Conservation (phyloP, 2,113 vertebrate genomes). For the Cariama cristata region DNA sequence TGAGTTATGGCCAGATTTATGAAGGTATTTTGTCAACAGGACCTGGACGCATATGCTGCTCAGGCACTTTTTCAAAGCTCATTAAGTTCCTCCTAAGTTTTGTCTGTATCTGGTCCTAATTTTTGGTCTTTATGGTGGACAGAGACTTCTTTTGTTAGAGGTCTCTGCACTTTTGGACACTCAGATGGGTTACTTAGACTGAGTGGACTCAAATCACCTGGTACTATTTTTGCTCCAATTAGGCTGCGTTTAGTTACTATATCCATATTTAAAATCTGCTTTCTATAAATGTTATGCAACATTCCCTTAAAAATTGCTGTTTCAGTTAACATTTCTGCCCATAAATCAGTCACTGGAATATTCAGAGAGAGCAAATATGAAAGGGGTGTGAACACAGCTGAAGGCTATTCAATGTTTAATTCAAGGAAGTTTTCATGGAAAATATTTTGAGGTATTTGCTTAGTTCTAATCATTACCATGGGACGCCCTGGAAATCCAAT, state of each 20-base stretch:
- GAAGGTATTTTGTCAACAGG: neutral
- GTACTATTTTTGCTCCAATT: neutral
- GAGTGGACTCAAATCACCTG: neutral
- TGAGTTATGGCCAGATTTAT: neutral
- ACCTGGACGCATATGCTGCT: neutral
- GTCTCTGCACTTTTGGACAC: neutral
- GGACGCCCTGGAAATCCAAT: conserved; percentile 49
- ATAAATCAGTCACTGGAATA: conserved; percentile 70
- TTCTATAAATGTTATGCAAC: conserved; percentile 45
- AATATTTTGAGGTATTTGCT: conserved; percentile 72
- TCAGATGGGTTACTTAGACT: neutral
- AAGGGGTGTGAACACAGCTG: conserved; percentile 70
- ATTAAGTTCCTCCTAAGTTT: neutral
- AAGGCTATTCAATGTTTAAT: conserved; percentile 71
- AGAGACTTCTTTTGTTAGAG: neutral
- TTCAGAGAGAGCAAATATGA: conserved; percentile 69
- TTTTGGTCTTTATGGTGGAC: neutral
- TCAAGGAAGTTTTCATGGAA: conserved; percentile 62
- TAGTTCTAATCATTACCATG: conserved; percentile 69
- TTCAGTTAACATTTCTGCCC: conserved; percentile 64
- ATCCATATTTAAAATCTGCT: conserved; percentile 29
- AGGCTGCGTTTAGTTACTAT: neutral
- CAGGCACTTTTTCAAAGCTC: neutral
- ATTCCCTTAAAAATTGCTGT: conserved; percentile 44
- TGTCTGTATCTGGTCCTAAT: neutral